phyloP scores from a whole-genome alignment of 2,888 invertebrate species.

The Tiliacea aurago region DNA sequence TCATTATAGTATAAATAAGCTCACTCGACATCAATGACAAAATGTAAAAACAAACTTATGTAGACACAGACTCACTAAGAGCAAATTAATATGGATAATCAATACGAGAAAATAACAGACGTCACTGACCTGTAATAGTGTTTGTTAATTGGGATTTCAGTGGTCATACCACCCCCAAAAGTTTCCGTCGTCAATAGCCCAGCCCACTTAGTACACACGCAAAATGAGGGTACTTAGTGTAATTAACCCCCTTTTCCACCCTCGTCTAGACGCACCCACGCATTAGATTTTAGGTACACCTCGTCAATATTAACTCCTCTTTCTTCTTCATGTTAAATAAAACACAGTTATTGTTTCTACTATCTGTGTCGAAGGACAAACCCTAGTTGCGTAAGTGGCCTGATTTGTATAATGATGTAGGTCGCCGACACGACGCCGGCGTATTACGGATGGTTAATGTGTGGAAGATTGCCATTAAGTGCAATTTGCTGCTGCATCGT shows the following conservation, averaged over 20 bases:
- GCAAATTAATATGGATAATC: background rate
- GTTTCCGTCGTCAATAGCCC: constrained; percentile 36
- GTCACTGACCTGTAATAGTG: constrained; percentile 5
- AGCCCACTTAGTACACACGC: constrained; percentile 50
- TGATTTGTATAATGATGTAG: constrained; percentile 77
- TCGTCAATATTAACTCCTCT: constrained; percentile 43
- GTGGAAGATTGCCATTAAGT: constrained; percentile 56
- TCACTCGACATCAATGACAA: constrained; percentile 4
- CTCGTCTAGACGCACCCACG: constrained; percentile 45
- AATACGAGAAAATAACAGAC: background rate
- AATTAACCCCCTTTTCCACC: constrained; percentile 55
- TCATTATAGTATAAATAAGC: constrained; percentile 1
- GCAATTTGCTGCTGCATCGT: constrained; percentile 61
- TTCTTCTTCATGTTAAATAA: constrained; percentile 55
- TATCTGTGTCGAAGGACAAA: constrained; percentile 74
- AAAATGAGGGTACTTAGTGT: constrained; percentile 45
- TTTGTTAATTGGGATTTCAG: constrained; percentile 25
- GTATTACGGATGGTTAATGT: constrained; percentile 56
- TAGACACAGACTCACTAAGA: background rate
- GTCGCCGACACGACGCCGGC: constrained; percentile 72
- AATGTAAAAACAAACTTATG: background rate
- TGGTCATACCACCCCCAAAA: constrained; percentile 31
- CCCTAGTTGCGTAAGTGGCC: constrained; percentile 76
- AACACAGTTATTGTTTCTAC: constrained; percentile 65
- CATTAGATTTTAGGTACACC: constrained; percentile 23